Evolutionary conservation across 2,797 vertebrate genomes (phyloP).

Genomic region (Lepus townsendii): DNA sequence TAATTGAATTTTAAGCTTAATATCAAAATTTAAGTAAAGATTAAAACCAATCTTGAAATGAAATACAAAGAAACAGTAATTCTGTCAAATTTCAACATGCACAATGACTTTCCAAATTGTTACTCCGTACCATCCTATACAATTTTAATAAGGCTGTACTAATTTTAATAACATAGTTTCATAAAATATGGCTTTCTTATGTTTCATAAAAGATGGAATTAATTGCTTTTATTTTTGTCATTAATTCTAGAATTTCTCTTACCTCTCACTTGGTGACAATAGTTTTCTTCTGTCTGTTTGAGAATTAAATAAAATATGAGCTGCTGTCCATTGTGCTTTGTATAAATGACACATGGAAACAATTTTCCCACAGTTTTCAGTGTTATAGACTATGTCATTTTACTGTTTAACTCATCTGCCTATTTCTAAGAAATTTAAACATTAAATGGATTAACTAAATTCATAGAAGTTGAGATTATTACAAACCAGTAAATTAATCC

Average conservation of each 20-base stretch:
- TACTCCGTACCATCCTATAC: background rate
- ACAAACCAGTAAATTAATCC: background rate
- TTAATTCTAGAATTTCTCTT: conserved; percentile 54
- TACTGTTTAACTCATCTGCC: background rate
- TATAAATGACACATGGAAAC: conserved; percentile 56
- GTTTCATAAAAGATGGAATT: background rate
- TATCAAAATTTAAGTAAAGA: conserved; percentile 13
- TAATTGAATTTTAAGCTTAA: conserved; percentile 65
- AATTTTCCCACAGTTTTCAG: background rate
- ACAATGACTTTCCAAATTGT: background rate
- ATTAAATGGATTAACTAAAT: background rate
- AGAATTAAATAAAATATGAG: conserved; percentile 85
- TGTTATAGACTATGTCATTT: conserved; percentile 5
- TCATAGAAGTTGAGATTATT: background rate
- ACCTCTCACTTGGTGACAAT: conserved; percentile 74
- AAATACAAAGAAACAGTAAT: background rate
- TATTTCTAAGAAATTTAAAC: conserved; percentile 38
- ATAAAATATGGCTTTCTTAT: background rate
- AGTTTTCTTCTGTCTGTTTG: conserved; percentile 80
- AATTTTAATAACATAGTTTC: conserved; percentile 25
- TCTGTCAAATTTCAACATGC: conserved; percentile 1
- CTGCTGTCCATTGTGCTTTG: conserved; percentile 65
- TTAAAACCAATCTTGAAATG: conserved; percentile 20
- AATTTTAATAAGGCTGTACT: background rate
- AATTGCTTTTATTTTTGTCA: conserved; percentile 55